Base-by-base conservation (phyloP, 2,888 invertebrate genomes). In the Orthosia cruda region DNA sequence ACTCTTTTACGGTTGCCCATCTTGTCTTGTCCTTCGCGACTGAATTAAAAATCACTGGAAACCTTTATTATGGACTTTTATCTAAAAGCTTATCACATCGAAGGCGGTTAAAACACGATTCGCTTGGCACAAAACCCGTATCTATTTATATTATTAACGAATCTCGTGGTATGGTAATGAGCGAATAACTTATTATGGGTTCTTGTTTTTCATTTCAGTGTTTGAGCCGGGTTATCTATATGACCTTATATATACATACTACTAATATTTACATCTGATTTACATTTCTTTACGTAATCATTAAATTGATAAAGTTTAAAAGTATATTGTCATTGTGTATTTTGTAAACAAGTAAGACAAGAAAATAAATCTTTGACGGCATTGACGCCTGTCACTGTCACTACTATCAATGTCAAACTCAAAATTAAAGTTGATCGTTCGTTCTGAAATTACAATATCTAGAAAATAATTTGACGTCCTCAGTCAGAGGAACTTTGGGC, bases 1-100 rank as follows among this genome's bases (percentile, higher is more conserved):
- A 98, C 97, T 89, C 97, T 97, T 91, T 97, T 97, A 85, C 97
- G 87, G 61, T 77, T 77, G 3, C 64, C 91, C 97, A 97, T 97
- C 11, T 58, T 87, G 32, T 58, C 16, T 47, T 64, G 50, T 18
- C 20, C 13, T 64, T 54, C 23, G 40, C n/a, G 54, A 68, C 58
- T 71, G 50, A 16, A 59, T 47, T 20, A 52, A 50, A 80, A 69
- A 32, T 63, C 52, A 64, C 12, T 67, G 1, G 18, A 54, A 81
- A 64, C 54, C 54, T 54, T 20, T 78, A 32, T 23, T 71, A 58
- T 47, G 47, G 55, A 54, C 59, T 67, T 66, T 69, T 81, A 81
- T 79, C 82, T 71, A 26, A 15, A 1, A 55, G 54, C 71, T 75
- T 82, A 82, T 79, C 81, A 69, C 61, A 58, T 58, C 40, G 23